Conservation (phyloP, 2,113 vertebrate species). For the Pollachius pollachius region DNA sequence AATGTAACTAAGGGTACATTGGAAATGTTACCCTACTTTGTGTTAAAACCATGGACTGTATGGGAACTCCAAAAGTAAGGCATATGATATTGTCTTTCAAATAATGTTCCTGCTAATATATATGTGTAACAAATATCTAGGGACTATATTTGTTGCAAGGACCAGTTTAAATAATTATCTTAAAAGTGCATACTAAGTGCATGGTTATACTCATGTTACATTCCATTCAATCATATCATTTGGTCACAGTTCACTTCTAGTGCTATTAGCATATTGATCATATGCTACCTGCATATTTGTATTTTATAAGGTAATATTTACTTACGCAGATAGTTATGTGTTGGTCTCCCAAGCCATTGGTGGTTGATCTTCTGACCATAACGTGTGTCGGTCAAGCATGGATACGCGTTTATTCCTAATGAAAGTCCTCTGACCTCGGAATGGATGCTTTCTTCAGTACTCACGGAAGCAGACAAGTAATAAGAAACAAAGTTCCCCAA, state of each 20-base stretch:
- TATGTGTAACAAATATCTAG: too few species aligned
- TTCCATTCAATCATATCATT: neutral
- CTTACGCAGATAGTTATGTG: conserved; percentile 69
- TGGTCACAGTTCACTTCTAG: neutral
- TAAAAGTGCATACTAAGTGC: neutral
- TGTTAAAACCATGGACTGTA: too few species aligned
- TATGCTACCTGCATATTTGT: neutral
- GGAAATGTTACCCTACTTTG: too few species aligned
- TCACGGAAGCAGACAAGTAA: conserved; percentile 72
- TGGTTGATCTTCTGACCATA: conserved; percentile 63
- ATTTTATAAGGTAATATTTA: conserved; percentile 14
- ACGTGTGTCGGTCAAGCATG: conserved; percentile 42
- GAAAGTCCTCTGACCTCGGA: conserved; percentile 23
- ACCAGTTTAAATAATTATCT: neutral
- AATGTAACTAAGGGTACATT: too few species aligned
- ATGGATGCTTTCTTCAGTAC: conserved; percentile 35
- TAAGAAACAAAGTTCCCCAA: conserved; percentile 45
- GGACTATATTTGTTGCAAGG: too few species aligned
- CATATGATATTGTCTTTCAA: too few species aligned
- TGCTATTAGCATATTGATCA: neutral
- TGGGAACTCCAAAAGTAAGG: too few species aligned
- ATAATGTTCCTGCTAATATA: too few species aligned
- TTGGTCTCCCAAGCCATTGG: conserved; percentile 62
- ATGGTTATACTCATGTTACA: neutral
- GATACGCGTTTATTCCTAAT: conserved; percentile 25